These are phyloP conservation scores for Etia nguti DNA, from an alignment of 2,113 vertebrate species.

Conservation along the genomic window DNA sequence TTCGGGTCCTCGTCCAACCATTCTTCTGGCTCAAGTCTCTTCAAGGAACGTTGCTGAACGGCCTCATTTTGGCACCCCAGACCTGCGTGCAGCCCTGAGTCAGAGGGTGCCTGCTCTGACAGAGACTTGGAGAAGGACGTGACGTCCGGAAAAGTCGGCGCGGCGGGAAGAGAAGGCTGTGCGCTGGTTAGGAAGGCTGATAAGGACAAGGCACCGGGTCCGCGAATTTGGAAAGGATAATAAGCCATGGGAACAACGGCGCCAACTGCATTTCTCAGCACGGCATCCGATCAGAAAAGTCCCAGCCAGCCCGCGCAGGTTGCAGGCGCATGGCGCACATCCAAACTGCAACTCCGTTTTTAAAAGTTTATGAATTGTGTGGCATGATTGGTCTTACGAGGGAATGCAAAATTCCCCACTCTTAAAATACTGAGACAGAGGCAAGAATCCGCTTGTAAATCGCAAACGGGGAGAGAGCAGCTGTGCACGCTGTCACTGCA, in stretches of 20 bases:
- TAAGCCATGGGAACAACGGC: conserved; percentile 89
- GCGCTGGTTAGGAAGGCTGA: conserved; percentile 82
- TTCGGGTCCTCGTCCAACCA: conserved; percentile 88
- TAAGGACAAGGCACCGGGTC: conserved; percentile 82
- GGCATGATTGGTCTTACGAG: background rate
- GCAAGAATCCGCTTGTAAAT: background rate
- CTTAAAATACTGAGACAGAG: background rate
- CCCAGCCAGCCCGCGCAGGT: background rate
- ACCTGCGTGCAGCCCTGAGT: conserved; percentile 79
- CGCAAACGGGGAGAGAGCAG: background rate
- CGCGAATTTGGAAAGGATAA: conserved; percentile 85
- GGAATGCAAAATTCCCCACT: background rate
- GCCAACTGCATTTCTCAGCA: conserved; percentile 89
- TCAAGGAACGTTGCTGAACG: conserved; percentile 74
- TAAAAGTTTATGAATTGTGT: background rate
- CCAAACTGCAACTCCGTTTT: background rate
- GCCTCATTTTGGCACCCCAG: conserved; percentile 80
- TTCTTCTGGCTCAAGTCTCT: conserved; percentile 80
- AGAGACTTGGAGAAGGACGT: conserved; percentile 76
- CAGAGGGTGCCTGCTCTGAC: conserved; percentile 75
- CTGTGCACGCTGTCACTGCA: background rate
- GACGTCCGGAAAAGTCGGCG: conserved; percentile 76
- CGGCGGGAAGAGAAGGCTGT: conserved; percentile 84
- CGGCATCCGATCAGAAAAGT: conserved; percentile 71
- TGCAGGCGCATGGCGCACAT: background rate